Evolutionary conservation across 2,888 invertebrate species (phyloP), one percentile per base, ranked within the genome.

Genomic region (Limenitis camilla): DNA sequence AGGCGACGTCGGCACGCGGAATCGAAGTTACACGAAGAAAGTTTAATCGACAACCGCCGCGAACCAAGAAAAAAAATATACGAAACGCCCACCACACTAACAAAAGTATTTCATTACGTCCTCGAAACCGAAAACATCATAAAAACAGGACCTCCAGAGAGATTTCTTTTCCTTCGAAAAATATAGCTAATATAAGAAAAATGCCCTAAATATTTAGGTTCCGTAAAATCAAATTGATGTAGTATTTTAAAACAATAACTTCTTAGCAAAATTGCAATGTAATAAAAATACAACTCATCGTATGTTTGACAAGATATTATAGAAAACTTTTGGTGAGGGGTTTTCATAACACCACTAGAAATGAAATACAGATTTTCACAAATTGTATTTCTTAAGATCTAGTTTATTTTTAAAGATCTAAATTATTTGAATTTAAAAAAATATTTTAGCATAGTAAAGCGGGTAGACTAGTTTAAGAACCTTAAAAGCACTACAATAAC

Each of bases 31-130:
- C 56, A 54, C 49, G 56, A 62, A 56, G 49, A 64, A 67, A 72
- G 66, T 67, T 67, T 66, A 68, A 67, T 61, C 65, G 63, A 61
- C 63, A 60, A 61, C 62, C 60, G 60, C 55, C 61, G 62, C 63
- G 65, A 47, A 49, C 61, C 60, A 58, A 64, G 64, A 62, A 73
- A 64, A 64, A 70, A 76, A 79, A 78, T 75, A 78, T 79, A 69
- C 61, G 61, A 71, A 80, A 78, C 76, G 77, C 76, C 79, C 72
- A 72, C 68, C 59, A 65, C 68, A 48, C 67, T 71, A 69, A 74
- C 73, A 68, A 69, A 78, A 77, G 74, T 76, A 78, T 81, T 82
- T 79, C 78, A 81, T 81, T 81, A 79, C 73, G 74, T 72, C 65
- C 71, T 64, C n/a, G 67, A 42, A 64, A 66, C 69, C 68, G 72